Base-by-base conservation (phyloP, 2,888 invertebrate genomes). In the Amphipyra tragopoginis region DNA sequence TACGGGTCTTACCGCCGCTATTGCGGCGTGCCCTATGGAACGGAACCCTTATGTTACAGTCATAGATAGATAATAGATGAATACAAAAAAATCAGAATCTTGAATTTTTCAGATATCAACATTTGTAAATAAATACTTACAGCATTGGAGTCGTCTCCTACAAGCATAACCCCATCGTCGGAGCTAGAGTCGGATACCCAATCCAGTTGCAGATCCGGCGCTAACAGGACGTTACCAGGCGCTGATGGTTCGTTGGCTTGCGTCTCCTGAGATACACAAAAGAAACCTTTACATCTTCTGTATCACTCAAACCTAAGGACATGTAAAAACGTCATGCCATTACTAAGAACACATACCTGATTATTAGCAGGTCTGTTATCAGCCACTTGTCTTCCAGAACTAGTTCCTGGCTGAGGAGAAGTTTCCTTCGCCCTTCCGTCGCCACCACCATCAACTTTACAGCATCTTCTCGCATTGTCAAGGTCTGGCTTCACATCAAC, bases 141-240 rank as follows among this genome's bases (percentile, higher is more conserved):
- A 86, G 59, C 81, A 79, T 82, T 87, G 15, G 80, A 75, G 29
- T 89, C 87, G 38, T 89, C 90, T 33, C 83, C 86, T 7, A 95
- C 83, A n/a, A 96, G 90, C 82, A 94, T 96, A 60, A 96, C 96
- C 75, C 96, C 97, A 80, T 96, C 96, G 83, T 96, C 96, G 51
- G 96, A 96, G 74, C 95, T 95, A 57, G 93, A 92, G 72, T 95
- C 95, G 7, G 96, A 96, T 0, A 97, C 95, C 96, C 97, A 97
- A 87, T 97, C 97, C 44, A 97, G 89, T 87, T 97, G 97, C 60
- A 97, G 90, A 86, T 97, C 97, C 0, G 97, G 97, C 7, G 97
- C 96, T 5, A 95, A 94, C 47, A 96, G 95, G 15, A 95, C 95
- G 73, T 95, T 84, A 38, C 76, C 74, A n/a, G 60, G 38, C 5